Percentiles rank a stretch among this genome's conserved stretches.
These are phyloP conservation scores for Leptarthrus brevirostris DNA, from an alignment of 2,888 invertebrate species.

Conservation along the genomic window DNA sequence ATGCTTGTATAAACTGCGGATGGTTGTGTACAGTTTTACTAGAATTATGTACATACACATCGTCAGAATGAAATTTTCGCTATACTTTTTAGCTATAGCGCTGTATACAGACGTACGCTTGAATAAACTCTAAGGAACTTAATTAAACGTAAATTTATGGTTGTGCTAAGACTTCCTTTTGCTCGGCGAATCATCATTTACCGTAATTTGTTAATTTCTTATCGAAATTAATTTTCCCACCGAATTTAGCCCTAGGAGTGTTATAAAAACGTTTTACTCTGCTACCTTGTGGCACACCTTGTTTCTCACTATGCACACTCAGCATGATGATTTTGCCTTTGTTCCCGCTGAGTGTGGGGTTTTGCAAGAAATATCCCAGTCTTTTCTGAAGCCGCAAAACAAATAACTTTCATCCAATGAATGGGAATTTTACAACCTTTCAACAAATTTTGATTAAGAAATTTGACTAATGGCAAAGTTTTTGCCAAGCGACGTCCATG, in stretches of 20 bases:
- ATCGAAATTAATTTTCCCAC: constrained; percentile 50
- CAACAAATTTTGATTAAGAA: constrained; percentile 28
- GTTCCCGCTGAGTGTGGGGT: neutral
- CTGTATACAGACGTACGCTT: neutral
- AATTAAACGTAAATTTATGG: constrained; percentile 54
- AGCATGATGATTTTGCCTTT: neutral
- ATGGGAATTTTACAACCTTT: neutral
- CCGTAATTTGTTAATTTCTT: constrained; percentile 52
- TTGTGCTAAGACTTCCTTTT: constrained; percentile 34
- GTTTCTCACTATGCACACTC: neutral
- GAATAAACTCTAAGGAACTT: constrained; percentile 43
- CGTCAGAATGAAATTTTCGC: neutral
- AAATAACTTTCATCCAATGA: constrained; percentile 9
- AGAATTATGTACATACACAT: neutral
- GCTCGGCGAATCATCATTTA: constrained; percentile 33
- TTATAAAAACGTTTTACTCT: neutral
- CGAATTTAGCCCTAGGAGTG: constrained; percentile 1
- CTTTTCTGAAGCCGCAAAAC: too few species aligned
- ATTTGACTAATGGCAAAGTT: constrained; percentile 20
- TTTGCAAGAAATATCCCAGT: too few species aligned
- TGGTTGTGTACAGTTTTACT: neutral
- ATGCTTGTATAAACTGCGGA: constrained; percentile 14
- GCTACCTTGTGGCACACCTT: neutral
- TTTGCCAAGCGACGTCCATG: neutral
- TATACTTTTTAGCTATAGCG: neutral